Base-by-base conservation (phyloP, 2,888 invertebrate genomes). In the Meiosimyza decipiens region DNA sequence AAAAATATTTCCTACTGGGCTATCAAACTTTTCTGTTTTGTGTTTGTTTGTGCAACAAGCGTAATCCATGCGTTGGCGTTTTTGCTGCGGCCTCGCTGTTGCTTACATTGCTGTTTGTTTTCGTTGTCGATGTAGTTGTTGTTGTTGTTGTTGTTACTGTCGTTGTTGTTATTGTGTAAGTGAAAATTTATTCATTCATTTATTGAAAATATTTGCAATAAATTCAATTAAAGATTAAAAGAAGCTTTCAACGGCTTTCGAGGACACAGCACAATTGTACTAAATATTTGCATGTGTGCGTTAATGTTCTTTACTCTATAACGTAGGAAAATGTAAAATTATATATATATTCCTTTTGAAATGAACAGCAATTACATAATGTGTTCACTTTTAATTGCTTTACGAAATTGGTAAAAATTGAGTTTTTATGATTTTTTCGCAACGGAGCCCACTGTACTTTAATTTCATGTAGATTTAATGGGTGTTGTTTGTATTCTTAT, bases 201-300 rank as follows among this genome's bases (percentile, higher is more conserved):
- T 70, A 70, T 63, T 70, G 70, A 63, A 59, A 68, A 63, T 63
- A 54, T 70, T 70, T 70, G 63, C 70, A 16, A 63, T 70, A 62
- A 70, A 70, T 63, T 70, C 63, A 70, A 63, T 63, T 70, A 63
- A 62, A 70, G 70, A 63, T 70, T 70, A 70, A 70, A 70, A 47
- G 68, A 22, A 59, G 68, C 59, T 68, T 68, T 68, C 59, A 59
- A 22, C 59, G 59, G n/a, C 54, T 60, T 60, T 60, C 28, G 60
- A 6, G 60, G 60, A 40, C 60, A 15, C 18, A 13, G 28, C 60
- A 13, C 40, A 40, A 6, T 40, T 40, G 40, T 9, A 40, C 40
- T 40, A 40, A 6, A 40, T 40, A 40, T 40, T 40, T 40, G 9
- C 40, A 40, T 40, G 9, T 9, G 40, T 9, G 9, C 40, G 40